phyloP scores from a whole-genome alignment of 1,140 invertebrate species.

The Drosophila ficusphila region DNA sequence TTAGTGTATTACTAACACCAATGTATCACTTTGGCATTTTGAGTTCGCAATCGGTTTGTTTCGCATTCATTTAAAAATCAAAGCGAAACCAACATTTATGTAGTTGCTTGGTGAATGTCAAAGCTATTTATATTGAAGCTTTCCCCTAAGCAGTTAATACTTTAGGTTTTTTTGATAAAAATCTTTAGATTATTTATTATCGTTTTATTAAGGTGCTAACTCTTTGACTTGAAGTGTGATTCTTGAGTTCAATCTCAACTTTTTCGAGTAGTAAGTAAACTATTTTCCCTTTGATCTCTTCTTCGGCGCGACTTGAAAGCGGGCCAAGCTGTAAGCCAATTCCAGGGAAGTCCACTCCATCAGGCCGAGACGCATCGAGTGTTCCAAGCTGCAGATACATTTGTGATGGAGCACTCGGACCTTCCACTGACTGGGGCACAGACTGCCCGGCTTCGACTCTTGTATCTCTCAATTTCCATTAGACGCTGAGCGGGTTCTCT shows the following conservation, averaged over 20 bases:
- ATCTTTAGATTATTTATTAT: neutral
- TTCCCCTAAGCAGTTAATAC: too few relatives aligned
- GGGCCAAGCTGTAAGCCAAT: constrained; percentile 60
- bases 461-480: constrained; percentile 77
- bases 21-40: neutral
- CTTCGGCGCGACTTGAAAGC: constrained; percentile 47
- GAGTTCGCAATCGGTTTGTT: neutral
- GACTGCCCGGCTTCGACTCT: constrained; percentile 9
- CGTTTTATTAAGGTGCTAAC: neutral
- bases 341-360: constrained; percentile 76
- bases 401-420: constrained; percentile 27
- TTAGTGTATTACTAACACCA: neutral
- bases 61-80: too few relatives aligned
- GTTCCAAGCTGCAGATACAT: constrained; percentile 39
- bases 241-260: constrained; percentile 1
- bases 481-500: constrained; percentile 27
- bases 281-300: constrained; percentile 26
- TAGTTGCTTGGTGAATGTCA: too few relatives aligned
- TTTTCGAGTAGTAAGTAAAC: neutral
- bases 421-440: neutral
- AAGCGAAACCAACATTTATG: too few relatives aligned
- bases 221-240: neutral
- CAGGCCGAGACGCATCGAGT: constrained; percentile 36
- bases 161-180: too few relatives aligned
- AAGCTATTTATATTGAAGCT: too few relatives aligned